Evolutionary conservation across 1,140 invertebrate species (phyloP).

Genomic region (Ridgeia piscesae): DNA sequence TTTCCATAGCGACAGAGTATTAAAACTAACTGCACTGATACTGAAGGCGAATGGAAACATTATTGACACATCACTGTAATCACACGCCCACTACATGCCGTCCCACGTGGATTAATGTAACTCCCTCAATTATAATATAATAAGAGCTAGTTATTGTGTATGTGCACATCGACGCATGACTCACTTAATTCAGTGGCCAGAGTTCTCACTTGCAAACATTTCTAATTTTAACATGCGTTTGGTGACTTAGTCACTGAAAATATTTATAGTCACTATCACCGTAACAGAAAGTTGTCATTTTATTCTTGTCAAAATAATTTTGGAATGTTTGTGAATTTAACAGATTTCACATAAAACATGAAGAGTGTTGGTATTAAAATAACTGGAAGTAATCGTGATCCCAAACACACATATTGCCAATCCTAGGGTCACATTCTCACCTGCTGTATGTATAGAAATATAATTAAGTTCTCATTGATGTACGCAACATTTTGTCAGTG

Average conservation of each 20-base stretch:
- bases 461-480: background rate
- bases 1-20: slow-evolving; percentile 28
- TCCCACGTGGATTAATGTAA: background rate
- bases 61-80: background rate
- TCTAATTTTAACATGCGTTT: background rate
- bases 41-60: slow-evolving; percentile 30
- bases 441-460: background rate
- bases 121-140: background rate
- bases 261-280: background rate
- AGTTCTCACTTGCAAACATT: background rate
- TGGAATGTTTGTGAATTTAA: background rate
- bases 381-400: no score
- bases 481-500: background rate
- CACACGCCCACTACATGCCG: background rate
- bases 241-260: background rate
- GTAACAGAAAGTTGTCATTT: background rate
- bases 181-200: background rate
- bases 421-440: background rate
- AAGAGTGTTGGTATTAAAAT: no score
- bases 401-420: background rate
- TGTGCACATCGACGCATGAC: background rate
- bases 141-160: background rate
- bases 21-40: background rate
- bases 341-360: no score
- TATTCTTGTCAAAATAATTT: background rate